Base-by-base conservation (phyloP, 2,113 vertebrate species). In the Callaeas wilsoni region DNA sequence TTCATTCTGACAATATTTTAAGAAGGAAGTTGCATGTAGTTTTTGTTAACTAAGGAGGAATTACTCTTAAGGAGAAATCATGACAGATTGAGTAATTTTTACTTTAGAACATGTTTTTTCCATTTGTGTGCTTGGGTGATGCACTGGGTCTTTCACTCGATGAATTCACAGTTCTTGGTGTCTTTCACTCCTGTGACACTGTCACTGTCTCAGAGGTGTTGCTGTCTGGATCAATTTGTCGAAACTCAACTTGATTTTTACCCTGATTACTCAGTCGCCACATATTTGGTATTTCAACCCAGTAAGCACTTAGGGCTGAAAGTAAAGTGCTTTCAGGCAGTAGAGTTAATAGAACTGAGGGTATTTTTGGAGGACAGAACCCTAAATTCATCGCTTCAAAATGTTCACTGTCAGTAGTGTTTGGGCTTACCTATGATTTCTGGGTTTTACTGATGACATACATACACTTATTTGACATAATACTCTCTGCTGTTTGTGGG, bases 121-220 rank as follows among this genome's bases (percentile, higher is more conserved):
- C 19, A 8, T 88, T 81, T 57, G 22, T 83, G 13, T 39, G 15
- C 49, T 47, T 30, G 27, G 18, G 29, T 69, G 39, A 16, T 67
- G 67, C 26, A 1, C 16, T 37, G 56, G 16, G 13, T 47, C 39
- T 49, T n/a, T 37, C 71, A 26, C 25, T 53, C 0, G 0, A 20
- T 69, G 68, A n/a, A 59, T 59, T 18, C 50, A 8, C 25, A 32
- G 42, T 7, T n/a, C 32, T 22, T 52, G 47, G n/a, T 67, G 63
- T 18, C 25, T 86, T 35, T 80, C 33, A 13, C 30, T 64, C 32
- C 10, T 56, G 60, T 91, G 87, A 33, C 47, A 64, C 29, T 83
- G 32, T 29, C 55, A 39, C 42, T 74, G 13, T 76, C 56, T 50
- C 74, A 71, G 1, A 93, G 63, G 47, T 85, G 22, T 10, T 89